Evolutionary conservation across 2,113 vertebrate genomes (phyloP).

Genomic region (Pyrgilauda ruficollis): DNA sequence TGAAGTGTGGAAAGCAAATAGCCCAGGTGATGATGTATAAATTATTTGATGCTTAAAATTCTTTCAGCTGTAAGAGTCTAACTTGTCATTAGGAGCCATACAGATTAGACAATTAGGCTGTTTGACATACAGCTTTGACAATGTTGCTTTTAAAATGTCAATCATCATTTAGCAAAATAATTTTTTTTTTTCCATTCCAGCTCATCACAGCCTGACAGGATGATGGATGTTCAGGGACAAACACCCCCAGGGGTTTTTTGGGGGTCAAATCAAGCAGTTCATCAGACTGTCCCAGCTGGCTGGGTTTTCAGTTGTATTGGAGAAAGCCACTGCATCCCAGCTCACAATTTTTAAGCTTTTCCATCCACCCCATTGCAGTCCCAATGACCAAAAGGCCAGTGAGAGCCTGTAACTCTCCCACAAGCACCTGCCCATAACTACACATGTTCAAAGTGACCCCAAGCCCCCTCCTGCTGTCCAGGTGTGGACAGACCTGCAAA

Average conservation of each 20-base stretch:
- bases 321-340: neutral
- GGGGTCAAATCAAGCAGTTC: neutral
- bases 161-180: neutral
- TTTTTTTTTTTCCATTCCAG: neutral
- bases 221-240: neutral
- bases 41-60: neutral
- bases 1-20: neutral
- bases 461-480: neutral
- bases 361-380: fast-evolving
- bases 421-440: neutral
- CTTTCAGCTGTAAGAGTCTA: neutral
- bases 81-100: neutral
- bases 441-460: fast-evolving
- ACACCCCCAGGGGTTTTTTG: neutral
- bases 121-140: neutral
- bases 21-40: neutral
- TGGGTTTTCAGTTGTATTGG: fast-evolving
- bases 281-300: neutral
- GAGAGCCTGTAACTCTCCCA: neutral
- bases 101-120: neutral
- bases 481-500: neutral
- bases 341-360: neutral
- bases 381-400: neutral
- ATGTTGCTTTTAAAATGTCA: neutral
- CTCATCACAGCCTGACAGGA: neutral